Evolutionary conservation across 1,140 invertebrate species (phyloP).

Genomic region (Venturia canescens): DNA sequence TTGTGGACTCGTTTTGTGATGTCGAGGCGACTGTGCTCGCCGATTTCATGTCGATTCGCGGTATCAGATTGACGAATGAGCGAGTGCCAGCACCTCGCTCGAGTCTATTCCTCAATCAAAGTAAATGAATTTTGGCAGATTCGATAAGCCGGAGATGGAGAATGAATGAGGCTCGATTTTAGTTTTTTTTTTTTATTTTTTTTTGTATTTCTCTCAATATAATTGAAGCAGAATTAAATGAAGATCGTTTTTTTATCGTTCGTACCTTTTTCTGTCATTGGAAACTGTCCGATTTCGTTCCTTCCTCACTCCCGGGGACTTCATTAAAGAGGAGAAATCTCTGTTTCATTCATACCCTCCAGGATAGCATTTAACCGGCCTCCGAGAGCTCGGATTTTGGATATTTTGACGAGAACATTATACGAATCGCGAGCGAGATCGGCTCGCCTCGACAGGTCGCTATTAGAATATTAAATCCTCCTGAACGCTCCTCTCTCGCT

Average conservation of each 20-base stretch:
- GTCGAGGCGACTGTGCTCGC: not conserved
- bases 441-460: constrained; percentile 64
- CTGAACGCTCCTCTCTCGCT: constrained; percentile 34
- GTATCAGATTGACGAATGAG: not conserved
- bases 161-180: not conserved
- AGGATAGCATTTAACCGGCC: constrained; percentile 63
- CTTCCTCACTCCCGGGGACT: constrained; percentile 55
- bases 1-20: not conserved
- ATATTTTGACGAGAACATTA: constrained; percentile 67
- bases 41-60: not conserved
- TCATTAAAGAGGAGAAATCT: constrained; percentile 60
- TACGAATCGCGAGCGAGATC: constrained; percentile 61
- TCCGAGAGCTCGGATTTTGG: constrained; percentile 41
- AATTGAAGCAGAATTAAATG: not conserved
- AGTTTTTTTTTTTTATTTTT: not conserved
- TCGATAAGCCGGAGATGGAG: not conserved
- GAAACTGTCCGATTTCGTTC: not conserved
- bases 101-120: not conserved
- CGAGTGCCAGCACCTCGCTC: not conserved
- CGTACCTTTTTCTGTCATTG: not conserved
- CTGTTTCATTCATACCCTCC: constrained; percentile 60
- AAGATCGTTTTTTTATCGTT: not conserved
- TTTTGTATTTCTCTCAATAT: too few species aligned
- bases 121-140: not conserved
- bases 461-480: constrained; percentile 69